Evolutionary conservation across 2,888 invertebrate genomes (phyloP).

Genomic region (Cryptocephalus moraei): DNA sequence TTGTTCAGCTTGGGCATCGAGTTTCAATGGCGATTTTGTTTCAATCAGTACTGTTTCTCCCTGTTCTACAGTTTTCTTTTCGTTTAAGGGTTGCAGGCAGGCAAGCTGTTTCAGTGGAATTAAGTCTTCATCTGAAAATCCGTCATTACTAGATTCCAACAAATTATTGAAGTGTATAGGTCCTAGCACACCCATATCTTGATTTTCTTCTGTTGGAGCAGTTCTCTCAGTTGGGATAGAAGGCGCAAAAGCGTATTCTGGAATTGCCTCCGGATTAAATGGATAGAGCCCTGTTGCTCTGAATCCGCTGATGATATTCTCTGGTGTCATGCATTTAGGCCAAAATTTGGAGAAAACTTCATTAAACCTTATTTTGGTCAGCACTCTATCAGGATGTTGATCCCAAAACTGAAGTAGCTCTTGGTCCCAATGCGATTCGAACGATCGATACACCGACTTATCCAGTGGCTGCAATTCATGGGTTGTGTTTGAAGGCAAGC

Average conservation of each 20-base stretch:
- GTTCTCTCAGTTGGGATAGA: not conserved
- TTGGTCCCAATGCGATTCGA: constrained; percentile 29
- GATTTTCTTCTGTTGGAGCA: not conserved
- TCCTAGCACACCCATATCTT: not conserved
- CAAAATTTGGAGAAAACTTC: not conserved
- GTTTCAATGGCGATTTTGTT: too few species aligned
- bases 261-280: not conserved
- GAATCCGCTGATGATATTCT: not conserved
- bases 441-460: constrained; percentile 26
- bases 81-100: too few species aligned
- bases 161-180: not conserved
- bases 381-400: not conserved
- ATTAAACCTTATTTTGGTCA: not conserved
- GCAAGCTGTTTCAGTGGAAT: not conserved
- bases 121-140: not conserved
- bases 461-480: constrained; percentile 30
- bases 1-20: too few species aligned
- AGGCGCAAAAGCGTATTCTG: not conserved
- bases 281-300: not conserved
- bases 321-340: not conserved
- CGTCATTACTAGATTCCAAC: not conserved
- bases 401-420: constrained; percentile 9
- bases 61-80: too few species aligned
- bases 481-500: constrained; percentile 30
- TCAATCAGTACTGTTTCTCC: too few species aligned